Conservation (phyloP, 2,113 vertebrate genomes). For the Daboia siamensis region DNA sequence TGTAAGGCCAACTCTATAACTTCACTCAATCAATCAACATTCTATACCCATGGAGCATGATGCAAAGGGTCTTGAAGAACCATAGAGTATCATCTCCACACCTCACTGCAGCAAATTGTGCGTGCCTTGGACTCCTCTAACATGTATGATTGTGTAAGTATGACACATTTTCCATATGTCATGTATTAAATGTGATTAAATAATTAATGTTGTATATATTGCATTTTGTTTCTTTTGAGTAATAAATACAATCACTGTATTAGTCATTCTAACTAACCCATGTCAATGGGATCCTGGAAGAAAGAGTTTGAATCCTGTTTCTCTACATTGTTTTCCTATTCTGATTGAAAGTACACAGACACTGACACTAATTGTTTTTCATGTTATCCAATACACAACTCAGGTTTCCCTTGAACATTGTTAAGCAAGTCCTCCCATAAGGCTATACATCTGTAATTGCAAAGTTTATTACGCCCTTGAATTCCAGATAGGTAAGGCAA, state of each 20-base stretch:
- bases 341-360: background rate
- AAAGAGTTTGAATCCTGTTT: background rate
- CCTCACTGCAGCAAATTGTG: background rate
- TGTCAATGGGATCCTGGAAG: background rate
- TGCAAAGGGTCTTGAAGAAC: background rate
- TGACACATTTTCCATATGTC: background rate
- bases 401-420: background rate
- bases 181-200: background rate
- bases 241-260: background rate
- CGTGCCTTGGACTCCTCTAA: background rate
- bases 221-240: background rate
- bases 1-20: background rate
- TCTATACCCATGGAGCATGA: background rate
- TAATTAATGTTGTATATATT: background rate
- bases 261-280: background rate
- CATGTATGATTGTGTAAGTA: background rate
- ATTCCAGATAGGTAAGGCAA: conserved; percentile 23
- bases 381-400: too few relatives aligned
- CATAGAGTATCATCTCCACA: background rate
- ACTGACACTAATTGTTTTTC: background rate
- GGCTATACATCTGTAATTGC: background rate
- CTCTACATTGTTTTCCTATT: background rate
- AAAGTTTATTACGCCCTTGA: background rate
- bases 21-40: background rate
- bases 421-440: background rate